These are phyloP conservation scores for Caenorhabditis inopinata DNA, from an alignment of 1,140 invertebrate genomes.

Conservation along the genomic window DNA sequence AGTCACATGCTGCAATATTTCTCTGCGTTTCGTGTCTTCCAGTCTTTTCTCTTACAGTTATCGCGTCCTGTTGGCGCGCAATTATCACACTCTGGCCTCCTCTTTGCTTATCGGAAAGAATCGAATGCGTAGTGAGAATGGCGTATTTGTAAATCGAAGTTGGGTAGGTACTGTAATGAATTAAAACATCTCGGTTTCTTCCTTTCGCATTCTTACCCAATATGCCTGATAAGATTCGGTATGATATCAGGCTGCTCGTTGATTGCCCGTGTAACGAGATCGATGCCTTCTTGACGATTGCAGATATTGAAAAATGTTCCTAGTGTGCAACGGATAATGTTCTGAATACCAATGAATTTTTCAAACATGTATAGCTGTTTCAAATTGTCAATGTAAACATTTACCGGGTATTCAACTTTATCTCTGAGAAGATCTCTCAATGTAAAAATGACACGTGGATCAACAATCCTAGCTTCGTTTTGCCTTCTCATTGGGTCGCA, in stretches of 20 bases:
- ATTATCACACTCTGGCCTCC: slow-evolving; percentile 12
- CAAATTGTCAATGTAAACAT: no score
- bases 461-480: not conserved
- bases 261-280: not conserved
- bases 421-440: not conserved
- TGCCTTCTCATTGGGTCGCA: not conserved
- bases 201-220: not conserved
- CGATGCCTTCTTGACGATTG: slow-evolving; percentile 10
- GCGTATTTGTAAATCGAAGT: slow-evolving; percentile 27
- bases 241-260: slow-evolving; percentile 8
- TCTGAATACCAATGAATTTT: not conserved
- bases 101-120: slow-evolving; percentile 26
- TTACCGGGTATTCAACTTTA: not conserved
- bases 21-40: not conserved
- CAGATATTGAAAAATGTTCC: slow-evolving; percentile 16
- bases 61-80: slow-evolving; percentile 24
- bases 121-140: slow-evolving; percentile 31
- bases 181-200: not conserved
- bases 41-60: not conserved
- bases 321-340: slow-evolving; percentile 17
- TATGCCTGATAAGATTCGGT: slow-evolving; percentile 19
- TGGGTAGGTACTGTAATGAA: slow-evolving; percentile 12
- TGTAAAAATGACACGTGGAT: not conserved
- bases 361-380: no score
- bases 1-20: slow-evolving; percentile 1